These are phyloP conservation scores for Halcyon chelicuti DNA, from an alignment of 2,797 vertebrate species.

Conservation along the genomic window DNA sequence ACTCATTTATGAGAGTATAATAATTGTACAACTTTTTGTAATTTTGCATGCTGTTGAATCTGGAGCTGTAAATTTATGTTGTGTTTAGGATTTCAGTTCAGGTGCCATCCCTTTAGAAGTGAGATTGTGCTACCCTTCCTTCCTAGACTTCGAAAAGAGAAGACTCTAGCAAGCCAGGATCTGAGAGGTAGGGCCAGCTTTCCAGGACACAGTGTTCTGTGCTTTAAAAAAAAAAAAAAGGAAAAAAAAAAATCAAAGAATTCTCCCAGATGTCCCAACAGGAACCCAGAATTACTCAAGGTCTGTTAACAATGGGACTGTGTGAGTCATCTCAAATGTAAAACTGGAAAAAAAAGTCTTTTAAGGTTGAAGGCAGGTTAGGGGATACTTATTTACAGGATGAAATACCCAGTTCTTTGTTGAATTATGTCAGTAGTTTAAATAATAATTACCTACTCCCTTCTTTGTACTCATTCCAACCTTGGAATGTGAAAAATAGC, in stretches of 20 bases:
- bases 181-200: slow-evolving; percentile 83
- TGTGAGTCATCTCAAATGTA: slow-evolving; percentile 68
- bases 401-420: slow-evolving; percentile 61
- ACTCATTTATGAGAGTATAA: neutral
- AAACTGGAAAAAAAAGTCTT: slow-evolving; percentile 63
- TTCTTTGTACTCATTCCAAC: slow-evolving; percentile 57
- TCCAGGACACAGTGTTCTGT: slow-evolving; percentile 47
- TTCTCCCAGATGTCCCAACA: slow-evolving; percentile 74
- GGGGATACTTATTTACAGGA: slow-evolving; percentile 65
- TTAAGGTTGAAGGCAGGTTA: slow-evolving; percentile 59
- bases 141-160: slow-evolving; percentile 86
- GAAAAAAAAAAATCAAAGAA: slow-evolving; percentile 66
- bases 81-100: slow-evolving; percentile 89
- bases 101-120: slow-evolving; percentile 93
- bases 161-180: slow-evolving; percentile 81
- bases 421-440: slow-evolving; percentile 58
- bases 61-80: slow-evolving; percentile 54
- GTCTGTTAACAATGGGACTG: slow-evolving; percentile 69
- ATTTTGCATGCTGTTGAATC: neutral
- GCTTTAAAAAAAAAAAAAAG: slow-evolving; percentile 53
- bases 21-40: neutral
- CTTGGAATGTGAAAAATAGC: slow-evolving; percentile 55
- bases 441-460: slow-evolving; percentile 58
- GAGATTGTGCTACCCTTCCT: slow-evolving; percentile 91
- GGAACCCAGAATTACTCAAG: slow-evolving; percentile 70